A percentile compares a stretch with the other conserved stretches of the same genome.
Evolutionary conservation across 2,797 vertebrate genomes (phyloP).

Genomic region (Coilia nasus): DNA sequence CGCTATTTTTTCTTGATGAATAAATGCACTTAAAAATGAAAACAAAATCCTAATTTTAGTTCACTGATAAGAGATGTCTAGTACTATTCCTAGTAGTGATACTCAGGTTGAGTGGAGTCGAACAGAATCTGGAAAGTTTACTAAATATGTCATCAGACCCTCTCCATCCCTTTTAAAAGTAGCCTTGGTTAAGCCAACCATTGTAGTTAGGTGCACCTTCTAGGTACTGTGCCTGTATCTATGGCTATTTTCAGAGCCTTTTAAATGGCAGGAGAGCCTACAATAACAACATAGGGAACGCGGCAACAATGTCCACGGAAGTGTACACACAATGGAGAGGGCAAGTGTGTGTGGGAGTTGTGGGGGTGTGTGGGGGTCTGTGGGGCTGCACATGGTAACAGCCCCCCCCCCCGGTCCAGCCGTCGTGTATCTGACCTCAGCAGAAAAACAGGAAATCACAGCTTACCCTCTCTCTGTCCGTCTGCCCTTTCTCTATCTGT

Average conservation of each 20-base stretch:
- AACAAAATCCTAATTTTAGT: too few species aligned
- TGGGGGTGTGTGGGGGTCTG: background rate
- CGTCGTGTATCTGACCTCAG: conserved; percentile 3
- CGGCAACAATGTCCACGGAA: background rate
- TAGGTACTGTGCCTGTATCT: background rate
- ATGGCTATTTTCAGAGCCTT: background rate
- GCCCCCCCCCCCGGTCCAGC: background rate
- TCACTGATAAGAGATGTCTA: too few species aligned
- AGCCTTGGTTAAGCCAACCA: background rate
- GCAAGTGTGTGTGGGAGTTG: background rate
- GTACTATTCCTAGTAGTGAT: too few species aligned
- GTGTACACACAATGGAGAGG: conserved; percentile 4
- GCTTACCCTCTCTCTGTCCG: background rate
- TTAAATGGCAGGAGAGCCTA: background rate
- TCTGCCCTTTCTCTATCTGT: background rate
- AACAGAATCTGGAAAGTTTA: background rate
- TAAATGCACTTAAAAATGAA: too few species aligned
- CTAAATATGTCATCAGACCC: background rate
- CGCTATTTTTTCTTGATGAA: too few species aligned
- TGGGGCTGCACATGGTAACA: background rate
- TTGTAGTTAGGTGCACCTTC: background rate
- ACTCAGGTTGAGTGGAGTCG: too few species aligned
- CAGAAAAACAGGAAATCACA: background rate
- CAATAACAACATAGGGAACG: background rate
- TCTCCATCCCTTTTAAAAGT: background rate